Conservation (phyloP, 2,888 invertebrate species). For the Deilephila porcellus region DNA sequence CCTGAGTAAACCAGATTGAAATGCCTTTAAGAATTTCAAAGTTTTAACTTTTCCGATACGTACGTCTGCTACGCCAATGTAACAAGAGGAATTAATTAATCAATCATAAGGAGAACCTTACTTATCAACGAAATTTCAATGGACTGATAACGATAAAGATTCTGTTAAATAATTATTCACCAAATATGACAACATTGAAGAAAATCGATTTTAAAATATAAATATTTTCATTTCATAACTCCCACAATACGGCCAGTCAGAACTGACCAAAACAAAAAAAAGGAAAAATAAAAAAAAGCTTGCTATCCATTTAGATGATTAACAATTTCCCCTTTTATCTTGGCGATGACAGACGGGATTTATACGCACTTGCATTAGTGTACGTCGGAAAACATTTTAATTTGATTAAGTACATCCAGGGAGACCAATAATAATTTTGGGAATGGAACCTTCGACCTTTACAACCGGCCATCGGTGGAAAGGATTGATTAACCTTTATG, state of each 20-base stretch:
- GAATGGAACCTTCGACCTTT: slow-evolving; percentile 8
- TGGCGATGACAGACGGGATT: slow-evolving; percentile 7
- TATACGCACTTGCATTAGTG: slow-evolving; percentile 11
- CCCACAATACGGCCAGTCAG: background rate
- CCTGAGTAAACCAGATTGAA: no score
- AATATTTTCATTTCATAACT: background rate
- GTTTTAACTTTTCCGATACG: no score
- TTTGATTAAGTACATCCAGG: slow-evolving; percentile 17
- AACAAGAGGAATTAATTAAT: no score
- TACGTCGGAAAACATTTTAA: slow-evolving; percentile 26
- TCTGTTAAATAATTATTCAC: no score
- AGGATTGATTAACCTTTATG: slow-evolving; percentile 2
- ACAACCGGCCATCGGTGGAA: slow-evolving; percentile 13
- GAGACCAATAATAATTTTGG: slow-evolving; percentile 19
- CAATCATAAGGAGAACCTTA: no score
- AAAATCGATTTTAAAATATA: no score
- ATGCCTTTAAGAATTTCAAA: no score
- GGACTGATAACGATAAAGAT: no score
- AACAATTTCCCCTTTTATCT: slow-evolving; percentile 28
- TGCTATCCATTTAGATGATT: slow-evolving; percentile 31
- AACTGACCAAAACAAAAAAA: slow-evolving; percentile 8
- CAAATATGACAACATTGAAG: no score
- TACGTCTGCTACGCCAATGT: no score
- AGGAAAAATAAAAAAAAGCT: slow-evolving; percentile 28
- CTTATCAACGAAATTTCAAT: no score